These are phyloP conservation scores for Melanotus villosus DNA, from an alignment of 2,888 invertebrate genomes.

Conservation along the genomic window DNA sequence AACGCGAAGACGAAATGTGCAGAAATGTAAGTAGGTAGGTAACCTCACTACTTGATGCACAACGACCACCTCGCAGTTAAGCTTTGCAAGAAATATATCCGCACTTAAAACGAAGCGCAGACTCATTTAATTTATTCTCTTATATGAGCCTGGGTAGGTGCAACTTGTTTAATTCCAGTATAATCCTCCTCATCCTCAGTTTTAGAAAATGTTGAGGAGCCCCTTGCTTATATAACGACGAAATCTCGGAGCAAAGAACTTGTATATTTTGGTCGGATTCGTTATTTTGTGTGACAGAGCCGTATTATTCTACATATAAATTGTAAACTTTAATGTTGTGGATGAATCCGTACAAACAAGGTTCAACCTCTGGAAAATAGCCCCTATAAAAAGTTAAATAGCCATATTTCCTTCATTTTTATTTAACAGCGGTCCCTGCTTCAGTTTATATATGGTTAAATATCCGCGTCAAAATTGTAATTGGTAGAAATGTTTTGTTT, in stretches of 20 bases:
- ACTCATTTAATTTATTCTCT: constrained; percentile 57
- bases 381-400: constrained; percentile 31
- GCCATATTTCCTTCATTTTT: constrained; percentile 30
- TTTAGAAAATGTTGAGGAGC: constrained; percentile 34
- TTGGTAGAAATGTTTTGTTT: constrained; percentile 17
- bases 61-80: constrained; percentile 49
- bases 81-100: constrained; percentile 55
- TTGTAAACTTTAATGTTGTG: constrained; percentile 34
- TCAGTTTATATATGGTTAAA: constrained; percentile 5
- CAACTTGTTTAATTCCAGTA: constrained; percentile 53
- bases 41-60: constrained; percentile 46
- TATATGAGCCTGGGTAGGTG: constrained; percentile 54
- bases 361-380: constrained; percentile 28
- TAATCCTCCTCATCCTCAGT: constrained; percentile 51
- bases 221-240: not conserved
- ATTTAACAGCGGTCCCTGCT: constrained; percentile 13
- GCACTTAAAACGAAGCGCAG: constrained; percentile 53
- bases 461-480: constrained; percentile 12
- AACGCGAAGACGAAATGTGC: constrained; percentile 42
- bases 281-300: constrained; percentile 26
- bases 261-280: constrained; percentile 25
- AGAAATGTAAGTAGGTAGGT: constrained; percentile 36
- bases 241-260: constrained; percentile 12
- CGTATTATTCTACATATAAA: constrained; percentile 33
- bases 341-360: constrained; percentile 35